Conservation (phyloP, 2,888 invertebrate genomes). For the Lithophane semibrunnea region DNA sequence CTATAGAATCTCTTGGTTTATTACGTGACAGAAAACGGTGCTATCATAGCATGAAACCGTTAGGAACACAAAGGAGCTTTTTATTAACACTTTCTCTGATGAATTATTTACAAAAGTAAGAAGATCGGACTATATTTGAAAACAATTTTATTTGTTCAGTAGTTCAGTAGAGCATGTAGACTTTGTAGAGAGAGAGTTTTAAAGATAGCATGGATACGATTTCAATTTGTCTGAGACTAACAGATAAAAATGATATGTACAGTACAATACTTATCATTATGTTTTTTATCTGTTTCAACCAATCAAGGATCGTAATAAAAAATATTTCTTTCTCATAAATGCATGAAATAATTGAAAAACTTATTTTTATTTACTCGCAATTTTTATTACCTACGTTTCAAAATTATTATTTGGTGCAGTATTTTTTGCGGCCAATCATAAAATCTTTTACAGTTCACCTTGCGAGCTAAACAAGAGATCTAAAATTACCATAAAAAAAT, state of each 20-base stretch:
- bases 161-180: constrained; percentile 28
- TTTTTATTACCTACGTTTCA: constrained; percentile 29
- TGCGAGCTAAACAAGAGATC: constrained; percentile 23
- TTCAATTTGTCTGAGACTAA: constrained; percentile 4
- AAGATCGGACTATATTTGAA: constrained; percentile 15
- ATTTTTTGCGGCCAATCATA: constrained; percentile 31
- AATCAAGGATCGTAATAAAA: constrained; percentile 5
- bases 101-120: constrained; percentile 1
- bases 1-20: background rate
- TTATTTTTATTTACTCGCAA: background rate
- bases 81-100: constrained; percentile 50
- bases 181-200: background rate
- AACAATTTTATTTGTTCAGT: constrained; percentile 9
- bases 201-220: background rate
- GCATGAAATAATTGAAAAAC: constrained; percentile 20
- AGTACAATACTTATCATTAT: background rate
- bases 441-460: constrained; percentile 47
- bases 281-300: constrained; percentile 5
- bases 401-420: constrained; percentile 23
- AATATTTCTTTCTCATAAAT: constrained; percentile 5
- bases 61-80: constrained; percentile 40
- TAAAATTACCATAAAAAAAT: constrained; percentile 48
- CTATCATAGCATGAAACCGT: constrained; percentile 13
- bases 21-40: constrained; percentile 23
- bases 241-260: too few relatives aligned